Conservation (phyloP, 2,797 vertebrate genomes). For the Vespertilio murinus region DNA sequence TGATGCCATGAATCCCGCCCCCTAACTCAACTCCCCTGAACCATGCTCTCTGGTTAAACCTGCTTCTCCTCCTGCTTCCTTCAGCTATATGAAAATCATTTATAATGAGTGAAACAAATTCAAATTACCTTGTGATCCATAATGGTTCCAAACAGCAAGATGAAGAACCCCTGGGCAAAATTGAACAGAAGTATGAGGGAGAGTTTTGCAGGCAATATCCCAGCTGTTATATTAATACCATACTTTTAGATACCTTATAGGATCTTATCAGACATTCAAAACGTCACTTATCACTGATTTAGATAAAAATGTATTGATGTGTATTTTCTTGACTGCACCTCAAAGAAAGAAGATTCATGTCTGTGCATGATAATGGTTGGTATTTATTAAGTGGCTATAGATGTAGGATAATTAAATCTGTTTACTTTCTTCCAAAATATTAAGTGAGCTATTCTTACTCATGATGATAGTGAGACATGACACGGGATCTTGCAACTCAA, state of each 20-base stretch:
- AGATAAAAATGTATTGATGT: neutral
- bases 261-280: neutral
- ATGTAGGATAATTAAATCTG: neutral
- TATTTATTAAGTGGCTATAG: neutral
- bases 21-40: neutral
- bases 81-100: neutral
- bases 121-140: slow-evolving; percentile 86
- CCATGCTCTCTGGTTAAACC: neutral
- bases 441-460: neutral
- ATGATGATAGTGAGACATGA: neutral
- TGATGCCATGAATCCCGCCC: neutral
- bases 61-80: neutral
- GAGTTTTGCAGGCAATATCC: neutral
- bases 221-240: neutral
- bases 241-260: neutral
- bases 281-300: neutral
- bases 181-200: slow-evolving; percentile 62
- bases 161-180: slow-evolving; percentile 85
- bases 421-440: neutral
- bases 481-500: neutral
- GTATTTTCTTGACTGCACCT: neutral
- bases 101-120: neutral
- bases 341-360: neutral
- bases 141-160: slow-evolving; percentile 86
- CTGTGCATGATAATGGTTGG: neutral